Evolutionary conservation across 1,140 invertebrate genomes (phyloP).

Genomic region (Pentalonia nigronervosa): DNA sequence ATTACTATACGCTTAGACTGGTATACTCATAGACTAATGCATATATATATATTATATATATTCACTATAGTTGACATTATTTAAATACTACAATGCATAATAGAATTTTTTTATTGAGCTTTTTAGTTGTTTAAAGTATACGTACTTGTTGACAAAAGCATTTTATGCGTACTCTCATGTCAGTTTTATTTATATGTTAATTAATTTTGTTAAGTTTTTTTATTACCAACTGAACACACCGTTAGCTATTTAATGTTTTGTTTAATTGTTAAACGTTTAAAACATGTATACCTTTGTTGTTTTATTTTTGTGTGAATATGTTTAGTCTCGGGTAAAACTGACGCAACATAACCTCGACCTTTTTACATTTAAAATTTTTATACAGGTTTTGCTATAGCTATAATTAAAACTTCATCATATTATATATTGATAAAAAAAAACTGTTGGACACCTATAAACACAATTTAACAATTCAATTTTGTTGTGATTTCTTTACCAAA

Average conservation of each 20-base stretch:
- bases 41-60: not conserved
- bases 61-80: not conserved
- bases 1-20: not conserved
- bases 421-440: not conserved
- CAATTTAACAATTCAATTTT: not conserved
- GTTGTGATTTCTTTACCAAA: not conserved
- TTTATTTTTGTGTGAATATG: not conserved
- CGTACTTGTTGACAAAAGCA: not conserved
- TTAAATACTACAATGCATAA: not conserved
- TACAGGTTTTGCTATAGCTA: not conserved
- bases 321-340: not conserved
- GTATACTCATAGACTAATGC: not conserved
- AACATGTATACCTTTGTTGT: not conserved
- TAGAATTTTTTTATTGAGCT: not conserved
- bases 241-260: not conserved
- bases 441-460: not conserved
- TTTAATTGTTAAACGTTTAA: not conserved
- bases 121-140: slow-evolving; percentile 9
- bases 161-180: not conserved
- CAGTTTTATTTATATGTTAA: not conserved
- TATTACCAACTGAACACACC: not conserved
- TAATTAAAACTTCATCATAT: not conserved
- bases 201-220: slow-evolving; percentile 28
- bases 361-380: not conserved
- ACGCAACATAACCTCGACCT: not conserved